These are phyloP conservation scores for Caenorhabditis auriculariae DNA, from an alignment of 2,888 invertebrate genomes.

Conservation along the genomic window DNA sequence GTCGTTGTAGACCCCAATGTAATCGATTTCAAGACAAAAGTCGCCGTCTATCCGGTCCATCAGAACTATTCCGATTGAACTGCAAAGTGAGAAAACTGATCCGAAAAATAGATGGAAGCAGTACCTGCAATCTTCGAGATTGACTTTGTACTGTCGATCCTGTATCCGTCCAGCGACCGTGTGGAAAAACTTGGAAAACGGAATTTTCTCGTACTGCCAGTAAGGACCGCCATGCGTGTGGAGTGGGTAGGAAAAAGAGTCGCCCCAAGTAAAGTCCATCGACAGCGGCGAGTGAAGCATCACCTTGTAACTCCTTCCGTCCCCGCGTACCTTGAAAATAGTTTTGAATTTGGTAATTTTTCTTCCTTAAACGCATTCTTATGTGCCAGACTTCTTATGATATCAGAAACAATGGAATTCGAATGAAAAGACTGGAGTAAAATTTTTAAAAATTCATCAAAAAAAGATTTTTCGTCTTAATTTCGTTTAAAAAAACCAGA, in stretches of 20 bases:
- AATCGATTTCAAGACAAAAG: conserved; percentile 88
- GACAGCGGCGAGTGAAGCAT: conserved; percentile 77
- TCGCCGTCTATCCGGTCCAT: conserved; percentile 80
- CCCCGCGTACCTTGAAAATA: conserved; percentile 73
- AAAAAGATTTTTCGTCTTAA: no score
- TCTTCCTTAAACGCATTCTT: no score
- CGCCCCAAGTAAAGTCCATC: conserved; percentile 85
- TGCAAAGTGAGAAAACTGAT: conserved; percentile 69
- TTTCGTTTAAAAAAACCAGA: conserved; percentile 1
- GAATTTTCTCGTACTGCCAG: conserved; percentile 81
- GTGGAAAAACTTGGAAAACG: conserved; percentile 57
- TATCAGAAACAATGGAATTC: no score
- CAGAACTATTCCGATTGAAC: conserved; percentile 81
- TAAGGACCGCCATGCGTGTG: conserved; percentile 90
- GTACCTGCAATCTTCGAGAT: conserved; percentile 39
- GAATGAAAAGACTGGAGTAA: no score
- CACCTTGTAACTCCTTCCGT: conserved; percentile 86
- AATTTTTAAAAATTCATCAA: no score
- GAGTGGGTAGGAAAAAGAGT: conserved; percentile 81
- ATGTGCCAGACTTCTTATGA: no score
- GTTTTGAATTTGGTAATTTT: not conserved
- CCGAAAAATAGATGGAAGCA: not conserved
- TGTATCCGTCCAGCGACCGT: conserved; percentile 60
- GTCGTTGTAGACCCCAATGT: conserved; percentile 83
- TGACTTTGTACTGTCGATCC: conserved; percentile 50